A percentile compares a stretch with the other conserved stretches of the same genome.
These are phyloP conservation scores for Camelus bactrianus DNA, from an alignment of 2,113 vertebrate genomes.

Conservation along the genomic window DNA sequence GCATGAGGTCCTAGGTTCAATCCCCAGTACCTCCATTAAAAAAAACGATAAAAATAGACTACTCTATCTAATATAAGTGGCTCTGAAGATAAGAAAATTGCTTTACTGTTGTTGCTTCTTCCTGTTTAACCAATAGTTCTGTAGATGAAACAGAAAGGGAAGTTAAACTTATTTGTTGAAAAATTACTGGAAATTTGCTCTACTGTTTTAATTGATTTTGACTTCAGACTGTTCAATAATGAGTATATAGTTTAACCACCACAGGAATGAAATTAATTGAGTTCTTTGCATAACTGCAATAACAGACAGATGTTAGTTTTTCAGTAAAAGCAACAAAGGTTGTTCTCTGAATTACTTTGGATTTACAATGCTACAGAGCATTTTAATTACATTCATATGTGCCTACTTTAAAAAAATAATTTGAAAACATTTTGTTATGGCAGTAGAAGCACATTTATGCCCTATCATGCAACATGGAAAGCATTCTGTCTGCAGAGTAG, in stretches of 20 bases:
- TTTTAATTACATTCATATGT: conserved; percentile 77
- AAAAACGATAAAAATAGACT: neutral
- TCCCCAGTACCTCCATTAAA: too few species aligned
- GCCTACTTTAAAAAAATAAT: conserved; percentile 60
- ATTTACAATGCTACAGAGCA: conserved; percentile 67
- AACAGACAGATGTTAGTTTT: conserved; percentile 80
- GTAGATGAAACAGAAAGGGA: neutral
- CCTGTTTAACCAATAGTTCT: neutral
- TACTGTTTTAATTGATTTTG: conserved; percentile 69
- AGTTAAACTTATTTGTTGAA: conserved; percentile 23
- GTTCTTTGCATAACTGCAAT: conserved; percentile 78
- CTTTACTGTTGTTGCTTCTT: neutral
- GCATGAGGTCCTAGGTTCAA: too few species aligned
- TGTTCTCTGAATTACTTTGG: conserved; percentile 75
- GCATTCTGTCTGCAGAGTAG: neutral
- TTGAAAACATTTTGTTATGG: conserved; percentile 65
- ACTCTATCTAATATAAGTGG: neutral
- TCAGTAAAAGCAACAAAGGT: conserved; percentile 69
- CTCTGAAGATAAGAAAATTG: neutral
- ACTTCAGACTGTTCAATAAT: conserved; percentile 67
- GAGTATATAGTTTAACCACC: conserved; percentile 74
- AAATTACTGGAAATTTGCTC: conserved; percentile 46
- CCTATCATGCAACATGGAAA: conserved; percentile 55
- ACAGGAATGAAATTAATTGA: conserved; percentile 76
- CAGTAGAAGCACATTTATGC: conserved; percentile 69